Conservation (phyloP, 2,797 vertebrate species). For the Naso thynnoides region DNA sequence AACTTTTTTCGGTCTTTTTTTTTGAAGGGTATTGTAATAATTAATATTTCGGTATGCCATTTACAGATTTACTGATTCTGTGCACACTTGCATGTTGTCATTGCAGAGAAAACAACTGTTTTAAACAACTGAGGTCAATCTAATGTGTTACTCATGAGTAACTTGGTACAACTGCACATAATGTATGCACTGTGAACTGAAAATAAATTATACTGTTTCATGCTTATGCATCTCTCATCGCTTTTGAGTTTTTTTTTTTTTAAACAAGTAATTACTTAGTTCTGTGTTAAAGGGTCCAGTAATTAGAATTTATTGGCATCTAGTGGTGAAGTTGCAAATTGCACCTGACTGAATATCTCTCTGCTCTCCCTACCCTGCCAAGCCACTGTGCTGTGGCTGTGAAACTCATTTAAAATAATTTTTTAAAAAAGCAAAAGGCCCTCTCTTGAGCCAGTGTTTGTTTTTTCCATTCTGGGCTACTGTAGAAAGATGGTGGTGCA, state of each 20-base stretch:
- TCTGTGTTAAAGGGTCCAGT: background rate
- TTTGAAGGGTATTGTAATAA: conserved; percentile 41
- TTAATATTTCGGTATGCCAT: conserved; percentile 39
- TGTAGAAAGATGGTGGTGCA: too few relatives aligned
- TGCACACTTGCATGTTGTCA: conserved; percentile 79
- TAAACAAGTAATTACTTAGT: background rate
- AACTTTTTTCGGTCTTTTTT: conserved; percentile 19
- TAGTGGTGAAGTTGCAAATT: too few relatives aligned
- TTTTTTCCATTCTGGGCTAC: too few relatives aligned
- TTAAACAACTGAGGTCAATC: conserved; percentile 71
- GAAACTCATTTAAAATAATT: too few relatives aligned
- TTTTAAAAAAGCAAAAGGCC: too few relatives aligned
- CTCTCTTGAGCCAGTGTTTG: too few relatives aligned
- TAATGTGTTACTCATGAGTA: conserved; percentile 74
- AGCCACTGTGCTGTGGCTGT: too few relatives aligned
- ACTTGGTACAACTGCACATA: conserved; percentile 77
- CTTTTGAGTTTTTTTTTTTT: background rate
- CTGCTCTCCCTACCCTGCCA: too few relatives aligned
- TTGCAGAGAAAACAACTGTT: conserved; percentile 62
- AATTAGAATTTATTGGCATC: too few relatives aligned
- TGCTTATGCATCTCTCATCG: conserved; percentile 45
- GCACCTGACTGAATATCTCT: too few relatives aligned
- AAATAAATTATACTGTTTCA: conserved; percentile 82
- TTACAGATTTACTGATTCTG: conserved; percentile 49
- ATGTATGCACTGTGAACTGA: conserved; percentile 85